Conservation (phyloP, 2,888 invertebrate genomes). For the Apamea monoglypha region DNA sequence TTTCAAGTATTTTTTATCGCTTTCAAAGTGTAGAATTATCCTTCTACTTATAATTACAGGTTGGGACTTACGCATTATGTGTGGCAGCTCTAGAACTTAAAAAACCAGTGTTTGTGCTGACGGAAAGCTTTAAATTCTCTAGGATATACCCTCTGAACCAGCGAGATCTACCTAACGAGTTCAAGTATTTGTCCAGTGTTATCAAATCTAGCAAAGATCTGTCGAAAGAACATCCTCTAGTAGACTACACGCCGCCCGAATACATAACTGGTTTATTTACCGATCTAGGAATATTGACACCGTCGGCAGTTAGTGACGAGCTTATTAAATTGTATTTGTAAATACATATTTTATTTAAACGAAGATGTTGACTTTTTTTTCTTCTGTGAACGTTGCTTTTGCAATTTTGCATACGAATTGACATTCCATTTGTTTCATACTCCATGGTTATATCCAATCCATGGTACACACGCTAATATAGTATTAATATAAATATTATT, state of each 20-base stretch:
- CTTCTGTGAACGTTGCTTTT: not conserved
- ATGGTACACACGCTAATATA: not conserved
- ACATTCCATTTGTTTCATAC: conserved; percentile 14
- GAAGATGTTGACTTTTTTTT: conserved; percentile 1
- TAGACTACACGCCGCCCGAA: conserved; percentile 99
- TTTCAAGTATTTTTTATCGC: not conserved
- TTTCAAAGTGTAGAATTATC: not conserved
- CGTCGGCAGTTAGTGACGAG: conserved; percentile 99
- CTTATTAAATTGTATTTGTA: conserved; percentile 98
- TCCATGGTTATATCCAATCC: not conserved
- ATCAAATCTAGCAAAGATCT: conserved; percentile 82
- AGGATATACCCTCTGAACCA: conserved; percentile 98
- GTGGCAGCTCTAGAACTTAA: conserved; percentile 97
- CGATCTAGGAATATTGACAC: conserved; percentile 98
- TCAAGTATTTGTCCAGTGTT: conserved; percentile 92
- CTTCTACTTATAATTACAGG: conserved; percentile 82
- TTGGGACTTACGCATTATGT: conserved; percentile 93
- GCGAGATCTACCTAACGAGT: conserved; percentile 96
- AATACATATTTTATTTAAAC: conserved; percentile 67
- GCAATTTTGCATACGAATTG: not conserved
- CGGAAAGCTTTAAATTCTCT: conserved; percentile 99
- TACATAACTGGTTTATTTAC: conserved; percentile 98
- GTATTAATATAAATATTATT: not conserved
- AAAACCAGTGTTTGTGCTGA: conserved; percentile 98
- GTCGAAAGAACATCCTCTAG: conserved; percentile 94